These are phyloP conservation scores for Naja naja DNA, from an alignment of 2,113 vertebrate species.

Conservation along the genomic window DNA sequence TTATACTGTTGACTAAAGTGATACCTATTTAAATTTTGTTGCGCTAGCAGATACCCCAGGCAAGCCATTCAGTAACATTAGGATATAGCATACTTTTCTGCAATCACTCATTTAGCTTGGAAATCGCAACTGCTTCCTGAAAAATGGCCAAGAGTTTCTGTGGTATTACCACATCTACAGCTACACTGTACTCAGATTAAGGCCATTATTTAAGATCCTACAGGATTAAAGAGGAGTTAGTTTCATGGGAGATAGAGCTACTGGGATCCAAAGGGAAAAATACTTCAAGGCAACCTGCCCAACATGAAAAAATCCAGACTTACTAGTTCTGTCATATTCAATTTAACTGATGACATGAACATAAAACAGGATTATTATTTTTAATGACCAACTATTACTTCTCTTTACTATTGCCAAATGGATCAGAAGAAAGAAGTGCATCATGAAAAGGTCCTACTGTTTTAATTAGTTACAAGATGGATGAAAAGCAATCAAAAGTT, in stretches of 20 bases:
- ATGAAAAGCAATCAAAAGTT: conserved; percentile 3
- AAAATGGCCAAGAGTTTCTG: conserved; percentile 1
- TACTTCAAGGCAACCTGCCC: conserved; percentile 59
- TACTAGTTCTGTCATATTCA: conserved; percentile 63
- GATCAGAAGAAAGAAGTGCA: conserved; percentile 45
- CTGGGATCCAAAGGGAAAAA: conserved; percentile 63
- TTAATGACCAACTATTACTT: conserved; percentile 49
- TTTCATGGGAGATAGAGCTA: conserved; percentile 51
- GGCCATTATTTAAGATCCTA: conserved; percentile 54
- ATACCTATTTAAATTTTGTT: background rate
- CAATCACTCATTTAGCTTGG: conserved; percentile 46
- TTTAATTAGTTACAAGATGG: conserved; percentile 55
- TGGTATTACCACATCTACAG: conserved; percentile 1
- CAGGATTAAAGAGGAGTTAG: conserved; percentile 63
- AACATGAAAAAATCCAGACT: conserved; percentile 70
- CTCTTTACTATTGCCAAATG: conserved; percentile 41
- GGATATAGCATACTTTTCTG: conserved; percentile 20
- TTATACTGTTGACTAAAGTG: background rate
- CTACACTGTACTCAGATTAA: conserved; percentile 50
- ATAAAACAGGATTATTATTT: conserved; percentile 57
- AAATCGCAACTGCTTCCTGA: conserved; percentile 4
- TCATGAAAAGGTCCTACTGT: conserved; percentile 57
- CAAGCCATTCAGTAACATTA: background rate
- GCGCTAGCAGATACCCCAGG: background rate
- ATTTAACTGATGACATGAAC: conserved; percentile 69